A percentile compares a stretch with the other conserved stretches of the same genome.
Conservation (phyloP, 2,113 vertebrate genomes). For the Prionailurus viverrinus region DNA sequence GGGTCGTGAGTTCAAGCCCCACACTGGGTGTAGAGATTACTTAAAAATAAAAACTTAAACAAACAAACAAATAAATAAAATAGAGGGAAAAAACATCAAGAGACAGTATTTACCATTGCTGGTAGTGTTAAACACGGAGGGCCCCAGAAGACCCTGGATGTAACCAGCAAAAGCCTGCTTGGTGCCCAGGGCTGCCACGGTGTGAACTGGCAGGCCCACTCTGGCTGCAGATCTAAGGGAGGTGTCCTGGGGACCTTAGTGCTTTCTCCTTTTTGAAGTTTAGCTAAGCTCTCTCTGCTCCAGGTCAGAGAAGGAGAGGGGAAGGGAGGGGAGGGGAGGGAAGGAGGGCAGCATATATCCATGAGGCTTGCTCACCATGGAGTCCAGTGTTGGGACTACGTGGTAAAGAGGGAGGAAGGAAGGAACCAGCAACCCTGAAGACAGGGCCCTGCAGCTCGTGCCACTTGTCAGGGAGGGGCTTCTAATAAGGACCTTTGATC, state of each 20-base stretch:
- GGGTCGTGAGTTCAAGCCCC: too few species aligned
- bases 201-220: background rate
- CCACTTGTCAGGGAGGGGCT: background rate
- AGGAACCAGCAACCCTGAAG: background rate
- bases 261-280: background rate
- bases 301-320: background rate
- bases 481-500: background rate
- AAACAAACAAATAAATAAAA: background rate
- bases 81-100: background rate
- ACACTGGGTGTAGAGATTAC: too few species aligned
- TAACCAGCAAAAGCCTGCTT: background rate
- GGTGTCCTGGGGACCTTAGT: background rate
- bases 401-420: background rate
- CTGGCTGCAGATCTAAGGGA: background rate
- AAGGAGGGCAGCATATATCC: background rate
- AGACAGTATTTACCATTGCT: background rate
- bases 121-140: background rate
- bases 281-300: background rate
- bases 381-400: background rate
- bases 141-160: background rate
- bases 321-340: background rate
- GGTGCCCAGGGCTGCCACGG: background rate
- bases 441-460: background rate
- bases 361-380: background rate
- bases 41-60: background rate